Conservation (phyloP, 2,888 invertebrate species). For the Cataglyphis rosenhaueri region DNA sequence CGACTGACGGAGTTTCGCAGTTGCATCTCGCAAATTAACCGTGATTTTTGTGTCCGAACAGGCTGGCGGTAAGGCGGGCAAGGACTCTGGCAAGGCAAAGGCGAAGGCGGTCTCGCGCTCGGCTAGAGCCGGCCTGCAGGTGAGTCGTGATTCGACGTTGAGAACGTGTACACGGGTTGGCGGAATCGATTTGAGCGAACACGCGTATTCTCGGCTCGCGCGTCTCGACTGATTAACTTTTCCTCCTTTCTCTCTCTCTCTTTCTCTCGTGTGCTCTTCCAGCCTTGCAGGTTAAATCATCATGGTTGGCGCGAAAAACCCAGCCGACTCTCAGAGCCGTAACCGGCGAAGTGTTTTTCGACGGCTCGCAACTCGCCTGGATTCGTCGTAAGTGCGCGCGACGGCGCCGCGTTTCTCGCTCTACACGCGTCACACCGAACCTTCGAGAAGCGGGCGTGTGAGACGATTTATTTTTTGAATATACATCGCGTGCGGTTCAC, state of each 20-base stretch:
- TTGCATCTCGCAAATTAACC: slow-evolving; percentile 87
- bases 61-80: slow-evolving; percentile 99
- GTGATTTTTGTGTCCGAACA: slow-evolving; percentile 85
- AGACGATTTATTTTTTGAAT: slow-evolving; percentile 62
- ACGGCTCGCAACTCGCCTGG: not conserved
- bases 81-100: slow-evolving; percentile 99
- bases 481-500: slow-evolving; percentile 41
- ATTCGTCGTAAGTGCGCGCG: not conserved
- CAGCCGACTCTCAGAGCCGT: slow-evolving; percentile 38
- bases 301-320: slow-evolving; percentile 81
- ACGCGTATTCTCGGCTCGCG: not conserved
- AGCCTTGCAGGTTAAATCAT: slow-evolving; percentile 73
- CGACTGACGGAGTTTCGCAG: slow-evolving; percentile 87
- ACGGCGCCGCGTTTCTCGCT: slow-evolving; percentile 11
- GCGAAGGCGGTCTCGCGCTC: slow-evolving; percentile 99
- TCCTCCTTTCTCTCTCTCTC: not conserved
- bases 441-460: not conserved
- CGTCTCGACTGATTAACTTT: not conserved
- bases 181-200: slow-evolving; percentile 14
- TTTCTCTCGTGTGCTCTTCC: not conserved
- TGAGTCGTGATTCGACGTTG: slow-evolving; percentile 84
- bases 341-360: not conserved
- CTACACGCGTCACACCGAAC: slow-evolving; percentile 9
- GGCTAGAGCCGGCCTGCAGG: slow-evolving; percentile 99
- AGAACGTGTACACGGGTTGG: slow-evolving; percentile 24